Percentiles rank a stretch among this genome's conserved stretches.
phyloP scores from a whole-genome alignment of 2,888 invertebrate species.

The Onthophagus sagittarius region DNA sequence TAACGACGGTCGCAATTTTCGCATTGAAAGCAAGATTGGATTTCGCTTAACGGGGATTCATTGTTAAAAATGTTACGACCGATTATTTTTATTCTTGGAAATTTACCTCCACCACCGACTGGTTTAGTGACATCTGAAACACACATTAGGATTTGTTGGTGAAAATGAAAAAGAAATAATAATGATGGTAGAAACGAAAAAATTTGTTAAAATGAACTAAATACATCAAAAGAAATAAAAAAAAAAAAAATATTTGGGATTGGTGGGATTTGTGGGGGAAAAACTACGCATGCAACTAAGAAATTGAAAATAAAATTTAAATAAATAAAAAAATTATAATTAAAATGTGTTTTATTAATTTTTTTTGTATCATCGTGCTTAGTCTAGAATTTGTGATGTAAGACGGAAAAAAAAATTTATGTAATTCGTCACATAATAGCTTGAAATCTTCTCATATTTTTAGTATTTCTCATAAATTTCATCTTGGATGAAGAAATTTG shows the following conservation, averaged over 20 bases:
- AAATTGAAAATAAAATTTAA: conserved; percentile 2
- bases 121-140: conserved; percentile 15
- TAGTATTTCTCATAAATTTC: too few relatives aligned
- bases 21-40: conserved; percentile 16
- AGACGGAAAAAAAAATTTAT: too few relatives aligned
- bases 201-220: not conserved
- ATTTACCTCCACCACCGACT: not conserved
- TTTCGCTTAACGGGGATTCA: not conserved
- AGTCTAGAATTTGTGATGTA: too few relatives aligned
- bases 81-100: not conserved
- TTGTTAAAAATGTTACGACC: conserved; percentile 33
- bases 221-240: not conserved
- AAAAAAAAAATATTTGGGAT: not conserved
- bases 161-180: too few relatives aligned
- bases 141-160: conserved; percentile 1
- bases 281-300: conserved; percentile 12
- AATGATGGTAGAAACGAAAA: not conserved
- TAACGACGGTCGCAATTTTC: conserved; percentile 29
- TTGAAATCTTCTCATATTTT: too few relatives aligned
- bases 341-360: too few relatives aligned
- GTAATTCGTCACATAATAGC: too few relatives aligned
- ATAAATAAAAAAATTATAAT: not conserved
- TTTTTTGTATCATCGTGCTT: too few relatives aligned
- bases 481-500: too few relatives aligned
- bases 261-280: not conserved